Conservation (phyloP, 2,888 invertebrate species). For the Rhabditoides inermis region DNA sequence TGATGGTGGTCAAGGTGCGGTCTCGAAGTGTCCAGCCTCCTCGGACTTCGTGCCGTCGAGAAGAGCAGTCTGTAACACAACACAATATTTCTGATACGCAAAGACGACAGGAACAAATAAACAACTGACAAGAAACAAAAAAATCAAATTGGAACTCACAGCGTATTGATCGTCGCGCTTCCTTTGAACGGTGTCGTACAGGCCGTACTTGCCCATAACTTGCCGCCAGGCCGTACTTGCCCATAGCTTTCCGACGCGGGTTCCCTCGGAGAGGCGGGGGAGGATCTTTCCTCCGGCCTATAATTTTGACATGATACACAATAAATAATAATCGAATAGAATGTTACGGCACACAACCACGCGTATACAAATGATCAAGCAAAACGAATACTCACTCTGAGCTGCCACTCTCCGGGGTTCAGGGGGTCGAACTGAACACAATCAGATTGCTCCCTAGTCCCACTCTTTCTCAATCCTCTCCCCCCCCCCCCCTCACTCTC, state of each 20-base stretch:
- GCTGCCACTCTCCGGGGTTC: no score
- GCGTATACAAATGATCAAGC: no score
- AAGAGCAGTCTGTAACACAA: slow-evolving; percentile 32
- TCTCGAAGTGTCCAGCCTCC: slow-evolving; percentile 43
- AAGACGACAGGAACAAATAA: not conserved
- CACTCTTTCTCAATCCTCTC: no score
- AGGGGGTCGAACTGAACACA: slow-evolving; percentile 49
- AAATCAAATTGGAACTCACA: slow-evolving; percentile 11
- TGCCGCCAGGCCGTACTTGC: no score
- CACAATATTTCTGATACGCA: not conserved
- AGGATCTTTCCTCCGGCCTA: slow-evolving; percentile 46
- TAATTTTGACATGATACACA: no score
- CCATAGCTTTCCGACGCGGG: slow-evolving; percentile 43
- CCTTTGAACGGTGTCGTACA: slow-evolving; percentile 45
- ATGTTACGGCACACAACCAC: no score
- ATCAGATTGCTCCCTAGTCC: no score
- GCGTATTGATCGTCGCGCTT: slow-evolving; percentile 41
- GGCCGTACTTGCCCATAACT: slow-evolving; percentile 51
- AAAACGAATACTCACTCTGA: no score
- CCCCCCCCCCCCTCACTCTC: no score
- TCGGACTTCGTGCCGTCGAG: slow-evolving; percentile 47
- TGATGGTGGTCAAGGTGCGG: slow-evolving; percentile 30
- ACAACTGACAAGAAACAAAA: not conserved
- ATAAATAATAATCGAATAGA: not conserved
- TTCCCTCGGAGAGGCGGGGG: slow-evolving; percentile 50